phyloP scores from a whole-genome alignment of 2,797 vertebrate species.

The Falco berigora region DNA sequence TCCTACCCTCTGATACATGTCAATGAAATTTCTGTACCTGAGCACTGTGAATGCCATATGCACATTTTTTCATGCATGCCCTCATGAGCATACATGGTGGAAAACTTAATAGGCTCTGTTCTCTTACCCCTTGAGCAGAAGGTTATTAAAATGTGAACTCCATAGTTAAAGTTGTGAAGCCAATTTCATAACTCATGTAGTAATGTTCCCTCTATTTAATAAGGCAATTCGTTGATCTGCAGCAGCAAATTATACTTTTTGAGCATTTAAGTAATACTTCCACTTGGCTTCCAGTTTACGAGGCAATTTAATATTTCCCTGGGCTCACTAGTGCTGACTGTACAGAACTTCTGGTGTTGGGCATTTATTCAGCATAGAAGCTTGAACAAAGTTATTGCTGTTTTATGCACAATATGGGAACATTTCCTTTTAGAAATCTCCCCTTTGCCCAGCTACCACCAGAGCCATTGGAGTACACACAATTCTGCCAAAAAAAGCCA shows the following conservation, averaged over 20 bases:
- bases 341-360: conserved; percentile 41
- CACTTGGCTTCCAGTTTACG: conserved; percentile 51
- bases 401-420: conserved; percentile 48
- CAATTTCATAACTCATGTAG: conserved; percentile 21
- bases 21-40: neutral
- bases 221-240: conserved; percentile 15
- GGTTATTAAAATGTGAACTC: neutral
- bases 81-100: neutral
- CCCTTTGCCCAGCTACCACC: neutral
- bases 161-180: neutral
- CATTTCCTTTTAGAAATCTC: neutral
- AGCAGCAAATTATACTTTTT: conserved; percentile 47
- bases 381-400: conserved; percentile 51
- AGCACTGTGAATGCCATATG: neutral
- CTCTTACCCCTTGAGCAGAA: neutral
- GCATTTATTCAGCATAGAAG: conserved; percentile 53
- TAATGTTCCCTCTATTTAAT: conserved; percentile 41
- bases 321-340: conserved; percentile 48
- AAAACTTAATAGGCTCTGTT: neutral
- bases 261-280: conserved; percentile 53
- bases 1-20: neutral
- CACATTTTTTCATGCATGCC: neutral
- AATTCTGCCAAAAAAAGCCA: neutral
- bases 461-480: neutral
- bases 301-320: conserved; percentile 49